These are phyloP conservation scores for Brachyistius frenatus DNA, from an alignment of 2,113 vertebrate species.

Conservation along the genomic window DNA sequence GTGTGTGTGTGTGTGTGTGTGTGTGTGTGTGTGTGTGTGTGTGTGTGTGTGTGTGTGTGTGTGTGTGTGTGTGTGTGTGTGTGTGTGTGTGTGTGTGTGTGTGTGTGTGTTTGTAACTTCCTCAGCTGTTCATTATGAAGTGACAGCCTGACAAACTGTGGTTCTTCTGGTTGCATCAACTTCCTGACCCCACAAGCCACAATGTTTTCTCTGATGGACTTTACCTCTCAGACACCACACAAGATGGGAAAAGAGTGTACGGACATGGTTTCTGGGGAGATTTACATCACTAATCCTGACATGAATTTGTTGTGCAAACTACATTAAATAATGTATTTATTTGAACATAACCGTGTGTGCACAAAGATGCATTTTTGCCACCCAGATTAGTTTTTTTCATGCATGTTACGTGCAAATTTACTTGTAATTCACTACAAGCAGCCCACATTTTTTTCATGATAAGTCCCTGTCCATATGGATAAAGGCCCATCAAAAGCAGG, in stretches of 20 bases:
- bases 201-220: conserved; percentile 72
- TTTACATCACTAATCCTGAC: conserved; percentile 20
- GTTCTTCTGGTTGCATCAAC: conserved; percentile 66
- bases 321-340: not conserved
- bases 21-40: conserved; percentile 2
- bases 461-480: conserved; percentile 68
- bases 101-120: conserved; percentile 54
- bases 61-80: not conserved
- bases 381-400: not conserved
- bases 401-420: conserved; percentile 27
- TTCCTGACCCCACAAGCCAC: conserved; percentile 75
- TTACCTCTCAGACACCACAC: conserved; percentile 59
- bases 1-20: conserved; percentile 3
- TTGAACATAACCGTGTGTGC: not conserved
- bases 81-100: conserved; percentile 14
- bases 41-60: conserved; percentile 14
- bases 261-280: conserved; percentile 46
- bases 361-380: conserved; percentile 1
- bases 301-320: not conserved
- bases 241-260: conserved; percentile 23
- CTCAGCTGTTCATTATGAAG: conserved; percentile 70
- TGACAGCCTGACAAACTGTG: conserved; percentile 75
- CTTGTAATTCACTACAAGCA: conserved; percentile 26
- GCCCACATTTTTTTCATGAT: conserved; percentile 55
- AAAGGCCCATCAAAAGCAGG: conserved; percentile 75